phyloP scores from a whole-genome alignment of 2,797 vertebrate species.

The Bovichtus diacanthus region DNA sequence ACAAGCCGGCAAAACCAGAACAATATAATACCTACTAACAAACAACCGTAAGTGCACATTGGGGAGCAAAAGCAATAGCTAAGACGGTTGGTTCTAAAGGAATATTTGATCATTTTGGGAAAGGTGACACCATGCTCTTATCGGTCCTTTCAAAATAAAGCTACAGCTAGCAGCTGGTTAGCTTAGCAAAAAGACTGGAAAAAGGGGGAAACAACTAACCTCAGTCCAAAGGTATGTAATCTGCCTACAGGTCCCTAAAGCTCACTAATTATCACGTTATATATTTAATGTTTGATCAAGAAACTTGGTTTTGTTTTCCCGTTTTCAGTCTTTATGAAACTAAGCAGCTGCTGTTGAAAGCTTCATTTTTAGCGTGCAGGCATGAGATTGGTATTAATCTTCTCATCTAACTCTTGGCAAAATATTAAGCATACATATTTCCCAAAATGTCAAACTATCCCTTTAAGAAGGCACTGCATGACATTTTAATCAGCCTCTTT shows the following conservation, averaged over 20 bases:
- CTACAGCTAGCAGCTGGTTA: not conserved
- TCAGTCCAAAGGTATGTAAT: not conserved
- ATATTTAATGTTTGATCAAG: not conserved
- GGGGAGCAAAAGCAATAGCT: slow-evolving; percentile 35
- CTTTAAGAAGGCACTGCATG: slow-evolving; percentile 58
- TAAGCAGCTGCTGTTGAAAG: not conserved
- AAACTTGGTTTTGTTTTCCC: not conserved
- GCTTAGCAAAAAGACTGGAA: slow-evolving; percentile 14
- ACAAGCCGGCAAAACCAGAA: slow-evolving; percentile 45
- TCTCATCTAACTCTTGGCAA: not conserved
- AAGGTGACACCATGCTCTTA: not conserved
- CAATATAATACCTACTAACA: slow-evolving; percentile 35
- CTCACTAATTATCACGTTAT: not conserved
- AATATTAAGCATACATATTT: not conserved
- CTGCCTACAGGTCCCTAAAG: not conserved
- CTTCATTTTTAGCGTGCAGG: slow-evolving; percentile 6
- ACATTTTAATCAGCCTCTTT: slow-evolving; percentile 35
- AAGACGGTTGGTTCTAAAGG: slow-evolving; percentile 18
- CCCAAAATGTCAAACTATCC: slow-evolving; percentile 20
- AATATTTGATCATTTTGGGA: slow-evolving; percentile 6
- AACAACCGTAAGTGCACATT: slow-evolving; percentile 54
- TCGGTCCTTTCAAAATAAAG: not conserved
- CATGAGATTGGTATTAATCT: not conserved
- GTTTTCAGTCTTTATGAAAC: slow-evolving; percentile 8
- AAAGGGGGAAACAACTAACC: not conserved